Conservation (phyloP, 2,113 vertebrate genomes). For the Chlamydotis undulata region DNA sequence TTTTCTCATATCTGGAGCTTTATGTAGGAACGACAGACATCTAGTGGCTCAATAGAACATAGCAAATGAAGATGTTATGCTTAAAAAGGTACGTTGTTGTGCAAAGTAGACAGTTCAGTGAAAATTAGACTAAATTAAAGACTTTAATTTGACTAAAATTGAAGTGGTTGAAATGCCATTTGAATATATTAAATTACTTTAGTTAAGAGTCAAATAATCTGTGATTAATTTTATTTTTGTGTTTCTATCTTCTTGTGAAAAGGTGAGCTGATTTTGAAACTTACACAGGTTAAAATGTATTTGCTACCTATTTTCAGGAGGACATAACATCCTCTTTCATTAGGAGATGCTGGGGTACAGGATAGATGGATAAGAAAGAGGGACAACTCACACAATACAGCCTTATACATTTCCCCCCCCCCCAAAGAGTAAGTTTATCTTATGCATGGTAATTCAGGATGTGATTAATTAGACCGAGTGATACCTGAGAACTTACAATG, state of each 20-base stretch:
- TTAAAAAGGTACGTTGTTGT: not conserved
- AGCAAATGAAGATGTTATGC: not conserved
- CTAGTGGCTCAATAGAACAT: not conserved
- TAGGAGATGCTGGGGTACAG: not conserved
- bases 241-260: not conserved
- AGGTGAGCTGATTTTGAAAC: not conserved
- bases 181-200: not conserved
- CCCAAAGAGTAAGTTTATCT: not conserved
- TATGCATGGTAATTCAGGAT: not conserved
- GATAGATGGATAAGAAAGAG: not conserved
- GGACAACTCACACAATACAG: not conserved
- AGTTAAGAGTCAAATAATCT: not conserved
- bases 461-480: not conserved
- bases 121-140: not conserved
- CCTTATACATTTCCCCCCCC: not conserved
- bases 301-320: not conserved
- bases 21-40: conserved; percentile 30
- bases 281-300: not conserved
- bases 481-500: not conserved
- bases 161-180: not conserved
- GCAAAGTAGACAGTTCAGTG: not conserved
- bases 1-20: not conserved
- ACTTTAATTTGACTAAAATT: not conserved
- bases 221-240: not conserved
- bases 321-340: not conserved